A percentile compares a stretch with the other conserved stretches of the same genome.
These are phyloP conservation scores for Umimayanthus kanabou DNA, from an alignment of 92 coral and sea anemone species.

Conservation along the genomic window DNA sequence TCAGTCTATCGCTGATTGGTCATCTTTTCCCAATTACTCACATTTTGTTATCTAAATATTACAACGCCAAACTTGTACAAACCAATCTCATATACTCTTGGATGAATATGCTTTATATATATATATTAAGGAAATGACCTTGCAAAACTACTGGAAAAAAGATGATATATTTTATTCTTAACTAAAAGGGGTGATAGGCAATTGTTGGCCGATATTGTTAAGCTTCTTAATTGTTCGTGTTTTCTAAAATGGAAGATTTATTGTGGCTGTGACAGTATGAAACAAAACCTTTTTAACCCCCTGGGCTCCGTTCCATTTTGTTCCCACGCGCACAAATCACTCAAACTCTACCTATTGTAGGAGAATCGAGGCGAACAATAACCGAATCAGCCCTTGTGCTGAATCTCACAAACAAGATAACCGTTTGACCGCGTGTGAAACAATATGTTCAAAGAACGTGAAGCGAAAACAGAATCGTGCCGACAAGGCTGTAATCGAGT, in stretches of 20 bases:
- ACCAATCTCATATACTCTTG: not conserved
- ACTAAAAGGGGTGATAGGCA: too few species aligned
- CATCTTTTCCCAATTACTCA: constrained; percentile 16
- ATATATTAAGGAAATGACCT: too few species aligned
- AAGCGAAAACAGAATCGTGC: not conserved
- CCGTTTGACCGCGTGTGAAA: not conserved
- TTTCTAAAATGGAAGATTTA: not conserved
- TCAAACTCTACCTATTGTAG: not conserved
- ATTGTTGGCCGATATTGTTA: not conserved
- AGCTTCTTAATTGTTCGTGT: not conserved
- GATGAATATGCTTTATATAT: not conserved
- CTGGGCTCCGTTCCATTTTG: not conserved
- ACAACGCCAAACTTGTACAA: not conserved
- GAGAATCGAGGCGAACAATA: not conserved
- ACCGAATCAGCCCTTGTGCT: too few species aligned
- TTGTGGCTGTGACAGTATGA: not conserved
- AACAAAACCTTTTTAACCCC: not conserved
- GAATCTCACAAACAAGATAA: not conserved
- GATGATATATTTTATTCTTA: too few species aligned
- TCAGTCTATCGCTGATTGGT: constrained; percentile 12
- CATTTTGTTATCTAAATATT: constrained; percentile 2
- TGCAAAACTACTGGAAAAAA: too few species aligned
- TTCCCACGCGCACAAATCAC: constrained; percentile 2
- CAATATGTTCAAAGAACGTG: not conserved
- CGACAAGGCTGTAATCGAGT: not conserved